A percentile compares a stretch with the other conserved stretches of the same genome.
Conservation (phyloP, 2,797 vertebrate genomes). For the Acestrorhynchus altus region DNA sequence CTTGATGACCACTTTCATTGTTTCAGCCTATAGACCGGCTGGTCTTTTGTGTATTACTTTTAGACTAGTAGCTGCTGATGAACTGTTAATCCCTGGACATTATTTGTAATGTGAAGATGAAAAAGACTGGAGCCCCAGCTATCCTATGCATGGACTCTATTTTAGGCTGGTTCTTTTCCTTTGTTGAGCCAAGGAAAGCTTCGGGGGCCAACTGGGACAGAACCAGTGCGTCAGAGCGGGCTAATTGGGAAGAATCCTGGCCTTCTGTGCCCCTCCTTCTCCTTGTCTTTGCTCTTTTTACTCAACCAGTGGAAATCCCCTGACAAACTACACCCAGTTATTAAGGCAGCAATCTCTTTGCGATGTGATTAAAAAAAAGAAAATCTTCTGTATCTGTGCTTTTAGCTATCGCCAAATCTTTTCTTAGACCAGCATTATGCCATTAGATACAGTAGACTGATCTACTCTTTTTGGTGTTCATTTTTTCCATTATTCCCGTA, state of each 20-base stretch:
- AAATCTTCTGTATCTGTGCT: not conserved
- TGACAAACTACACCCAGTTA: constrained; percentile 47
- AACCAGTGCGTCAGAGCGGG: constrained; percentile 49
- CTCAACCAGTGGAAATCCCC: constrained; percentile 39
- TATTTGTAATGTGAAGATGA: constrained; percentile 30
- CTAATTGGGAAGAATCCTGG: constrained; percentile 54
- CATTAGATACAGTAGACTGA: constrained; percentile 4
- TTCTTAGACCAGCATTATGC: constrained; percentile 14
- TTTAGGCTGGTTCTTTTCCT: constrained; percentile 47
- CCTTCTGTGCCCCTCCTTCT: constrained; percentile 9
- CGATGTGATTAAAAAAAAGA: not conserved
- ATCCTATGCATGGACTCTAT: constrained; percentile 29
- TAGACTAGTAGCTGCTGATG: constrained; percentile 16
- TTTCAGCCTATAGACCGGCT: not conserved
- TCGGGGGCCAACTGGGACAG: constrained; percentile 53
- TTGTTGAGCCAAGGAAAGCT: constrained; percentile 51
- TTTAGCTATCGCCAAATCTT: not conserved
- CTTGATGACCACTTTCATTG: not conserved
- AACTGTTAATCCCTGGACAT: constrained; percentile 39
- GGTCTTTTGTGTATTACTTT: constrained; percentile 5
- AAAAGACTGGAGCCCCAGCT: constrained; percentile 34
- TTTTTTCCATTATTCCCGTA: constrained; percentile 48
- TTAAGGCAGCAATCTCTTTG: constrained; percentile 31
- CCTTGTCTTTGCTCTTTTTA: constrained; percentile 10
- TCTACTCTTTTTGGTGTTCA: not conserved